A percentile compares a stretch with the other conserved stretches of the same genome.
Conservation (phyloP, 2,888 invertebrate species). For the Dicycla oo region DNA sequence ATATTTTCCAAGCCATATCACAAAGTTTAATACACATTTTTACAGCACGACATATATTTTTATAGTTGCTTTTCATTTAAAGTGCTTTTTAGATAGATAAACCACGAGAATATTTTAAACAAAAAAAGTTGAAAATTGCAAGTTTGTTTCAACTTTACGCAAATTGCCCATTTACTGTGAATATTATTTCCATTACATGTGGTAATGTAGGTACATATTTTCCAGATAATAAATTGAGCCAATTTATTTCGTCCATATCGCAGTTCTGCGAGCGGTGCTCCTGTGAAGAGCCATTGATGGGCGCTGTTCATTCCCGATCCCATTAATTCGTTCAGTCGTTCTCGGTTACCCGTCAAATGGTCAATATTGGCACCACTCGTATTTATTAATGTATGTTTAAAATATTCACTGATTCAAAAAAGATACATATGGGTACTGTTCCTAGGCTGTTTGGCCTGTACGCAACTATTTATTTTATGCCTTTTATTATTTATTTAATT, state of each 20-base stretch:
- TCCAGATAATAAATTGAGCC: constrained; percentile 16
- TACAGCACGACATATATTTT: constrained; percentile 7
- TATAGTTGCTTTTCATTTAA: constrained; percentile 10
- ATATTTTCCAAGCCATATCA: constrained; percentile 37
- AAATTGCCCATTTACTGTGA: neutral
- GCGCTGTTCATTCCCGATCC: constrained; percentile 31
- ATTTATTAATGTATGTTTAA: constrained; percentile 9
- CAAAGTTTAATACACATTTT: constrained; percentile 31
- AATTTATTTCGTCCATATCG: constrained; percentile 33
- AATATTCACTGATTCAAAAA: too few relatives aligned
- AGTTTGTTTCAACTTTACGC: neutral
- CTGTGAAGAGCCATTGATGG: constrained; percentile 42
- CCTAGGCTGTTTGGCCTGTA: too few relatives aligned
- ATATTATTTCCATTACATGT: constrained; percentile 11
- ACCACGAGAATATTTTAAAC: neutral
- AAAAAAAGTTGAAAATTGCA: neutral
- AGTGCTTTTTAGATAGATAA: constrained; percentile 3
- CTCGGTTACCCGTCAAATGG: constrained; percentile 32
- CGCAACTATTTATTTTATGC: too few relatives aligned
- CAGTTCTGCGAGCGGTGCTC: constrained; percentile 36
- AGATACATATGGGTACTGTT: too few relatives aligned
- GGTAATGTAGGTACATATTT: neutral
- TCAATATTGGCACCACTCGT: constrained; percentile 30
- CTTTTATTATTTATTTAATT: neutral
- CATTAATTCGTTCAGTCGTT: constrained; percentile 37